These are phyloP conservation scores for Mellilla xanthometata DNA, from an alignment of 2,888 invertebrate genomes.

Conservation along the genomic window DNA sequence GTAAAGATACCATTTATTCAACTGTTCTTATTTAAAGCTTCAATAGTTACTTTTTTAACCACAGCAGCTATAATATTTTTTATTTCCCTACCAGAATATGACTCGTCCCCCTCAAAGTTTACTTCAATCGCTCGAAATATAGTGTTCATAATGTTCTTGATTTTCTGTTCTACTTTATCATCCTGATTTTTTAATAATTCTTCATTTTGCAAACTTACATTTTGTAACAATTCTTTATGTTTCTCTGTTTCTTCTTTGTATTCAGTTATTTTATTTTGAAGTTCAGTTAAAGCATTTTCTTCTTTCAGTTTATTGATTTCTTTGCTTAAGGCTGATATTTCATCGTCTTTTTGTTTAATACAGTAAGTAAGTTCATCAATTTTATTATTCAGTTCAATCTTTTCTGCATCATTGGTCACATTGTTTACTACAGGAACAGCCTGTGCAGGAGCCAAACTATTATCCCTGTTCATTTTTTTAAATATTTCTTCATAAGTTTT, in stretches of 20 bases:
- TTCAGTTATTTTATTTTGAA: conserved; percentile 37
- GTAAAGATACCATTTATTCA: no score
- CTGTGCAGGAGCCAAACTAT: conserved; percentile 8
- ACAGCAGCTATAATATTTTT: conserved; percentile 57
- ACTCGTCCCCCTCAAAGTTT: conserved; percentile 52
- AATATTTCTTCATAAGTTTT: conserved; percentile 62
- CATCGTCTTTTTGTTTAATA: conserved; percentile 40
- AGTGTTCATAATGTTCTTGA: conserved; percentile 69
- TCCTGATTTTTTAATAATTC: conserved; percentile 19
- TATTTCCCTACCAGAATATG: conserved; percentile 55
- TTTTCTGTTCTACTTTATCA: conserved; percentile 40
- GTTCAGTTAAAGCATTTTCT: conserved; percentile 31
- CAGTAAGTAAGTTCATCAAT: conserved; percentile 38
- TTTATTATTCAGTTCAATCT: conserved; percentile 31
- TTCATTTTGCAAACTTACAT: conserved; percentile 19
- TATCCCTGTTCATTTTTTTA: conserved; percentile 37
- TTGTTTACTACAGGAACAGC: not conserved
- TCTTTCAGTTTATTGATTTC: conserved; percentile 41
- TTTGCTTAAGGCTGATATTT: conserved; percentile 42
- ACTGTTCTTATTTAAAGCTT: conserved; percentile 40
- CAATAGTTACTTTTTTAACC: conserved; percentile 64
- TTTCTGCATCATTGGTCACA: conserved; percentile 8
- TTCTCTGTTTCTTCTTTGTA: conserved; percentile 36
- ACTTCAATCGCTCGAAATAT: conserved; percentile 60
- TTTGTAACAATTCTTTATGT: conserved; percentile 36